phyloP scores from a whole-genome alignment of 2,888 invertebrate genomes.

The Limnephilus marmoratus region DNA sequence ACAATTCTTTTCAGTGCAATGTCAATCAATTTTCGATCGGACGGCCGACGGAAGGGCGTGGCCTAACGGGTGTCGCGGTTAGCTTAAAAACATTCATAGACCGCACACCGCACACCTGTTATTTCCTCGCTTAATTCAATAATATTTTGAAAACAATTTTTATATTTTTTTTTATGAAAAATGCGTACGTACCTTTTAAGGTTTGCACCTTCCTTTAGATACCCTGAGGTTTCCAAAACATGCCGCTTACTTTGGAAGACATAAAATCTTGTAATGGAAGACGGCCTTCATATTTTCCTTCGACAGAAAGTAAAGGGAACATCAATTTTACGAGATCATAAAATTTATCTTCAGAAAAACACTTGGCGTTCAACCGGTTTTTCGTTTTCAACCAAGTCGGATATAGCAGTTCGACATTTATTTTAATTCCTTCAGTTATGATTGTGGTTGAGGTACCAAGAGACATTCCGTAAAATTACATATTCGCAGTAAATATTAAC shows the following conservation, averaged over 20 bases:
- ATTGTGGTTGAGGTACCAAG: no score
- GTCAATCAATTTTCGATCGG: no score
- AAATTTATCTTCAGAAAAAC: constrained; percentile 25
- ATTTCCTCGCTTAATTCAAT: neutral
- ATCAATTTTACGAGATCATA: constrained; percentile 12
- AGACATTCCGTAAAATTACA: no score
- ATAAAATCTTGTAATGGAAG: constrained; percentile 36
- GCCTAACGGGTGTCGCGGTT: no score
- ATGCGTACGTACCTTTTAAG: neutral
- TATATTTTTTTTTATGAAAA: neutral
- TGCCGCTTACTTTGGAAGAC: neutral
- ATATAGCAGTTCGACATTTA: neutral
- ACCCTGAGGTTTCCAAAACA: constrained; percentile 13
- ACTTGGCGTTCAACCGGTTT: neutral
- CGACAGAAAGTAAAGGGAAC: neutral
- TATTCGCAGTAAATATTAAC: no score
- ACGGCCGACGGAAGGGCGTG: no score
- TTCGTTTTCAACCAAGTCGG: neutral
- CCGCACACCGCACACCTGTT: neutral
- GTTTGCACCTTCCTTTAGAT: neutral
- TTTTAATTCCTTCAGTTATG: neutral
- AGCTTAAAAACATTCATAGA: no score
- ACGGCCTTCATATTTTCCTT: constrained; percentile 23
- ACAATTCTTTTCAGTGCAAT: no score
- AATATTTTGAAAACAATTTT: neutral